phyloP scores from a whole-genome alignment of 2,113 vertebrate genomes.

The Candoia aspera region DNA sequence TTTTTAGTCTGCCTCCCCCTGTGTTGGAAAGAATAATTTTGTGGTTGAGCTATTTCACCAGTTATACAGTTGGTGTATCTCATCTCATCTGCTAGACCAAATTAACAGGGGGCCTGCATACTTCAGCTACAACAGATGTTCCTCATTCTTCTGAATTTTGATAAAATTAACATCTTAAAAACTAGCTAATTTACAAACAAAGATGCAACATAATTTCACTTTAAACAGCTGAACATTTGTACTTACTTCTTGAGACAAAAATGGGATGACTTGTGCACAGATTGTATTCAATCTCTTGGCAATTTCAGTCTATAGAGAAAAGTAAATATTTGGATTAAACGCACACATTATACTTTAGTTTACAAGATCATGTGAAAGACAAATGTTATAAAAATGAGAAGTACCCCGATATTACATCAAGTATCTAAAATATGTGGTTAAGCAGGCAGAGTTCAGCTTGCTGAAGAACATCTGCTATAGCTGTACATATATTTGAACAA shows the following conservation, averaged over 20 bases:
- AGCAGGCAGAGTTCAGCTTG: constrained; percentile 39
- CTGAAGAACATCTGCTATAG: constrained; percentile 51
- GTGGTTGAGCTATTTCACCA: constrained; percentile 61
- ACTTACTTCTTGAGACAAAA: constrained; percentile 99
- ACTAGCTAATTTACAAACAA: constrained; percentile 81
- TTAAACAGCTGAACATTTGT: constrained; percentile 76
- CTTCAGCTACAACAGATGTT: constrained; percentile 79
- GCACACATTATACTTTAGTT: constrained; percentile 18
- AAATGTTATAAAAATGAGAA: constrained; percentile 1
- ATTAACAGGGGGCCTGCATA: constrained; percentile 72
- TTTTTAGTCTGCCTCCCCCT: constrained; percentile 44
- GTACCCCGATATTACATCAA: neutral
- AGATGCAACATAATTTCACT: constrained; percentile 79
- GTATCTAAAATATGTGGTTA: constrained; percentile 17
- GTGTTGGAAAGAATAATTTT: constrained; percentile 54
- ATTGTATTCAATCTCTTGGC: constrained; percentile 98
- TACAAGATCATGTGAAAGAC: constrained; percentile 21
- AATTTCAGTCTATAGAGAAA: constrained; percentile 89
- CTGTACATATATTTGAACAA: constrained; percentile 47
- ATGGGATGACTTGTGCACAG: constrained; percentile 98
- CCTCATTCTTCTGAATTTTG: constrained; percentile 74
- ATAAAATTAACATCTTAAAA: constrained; percentile 81
- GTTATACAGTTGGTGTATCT: constrained; percentile 44
- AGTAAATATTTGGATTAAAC: constrained; percentile 65
- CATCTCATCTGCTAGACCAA: constrained; percentile 65